A percentile compares a stretch with the other conserved stretches of the same genome.
phyloP scores from a whole-genome alignment of 2,888 invertebrate species.

The Tipula vernalis region DNA sequence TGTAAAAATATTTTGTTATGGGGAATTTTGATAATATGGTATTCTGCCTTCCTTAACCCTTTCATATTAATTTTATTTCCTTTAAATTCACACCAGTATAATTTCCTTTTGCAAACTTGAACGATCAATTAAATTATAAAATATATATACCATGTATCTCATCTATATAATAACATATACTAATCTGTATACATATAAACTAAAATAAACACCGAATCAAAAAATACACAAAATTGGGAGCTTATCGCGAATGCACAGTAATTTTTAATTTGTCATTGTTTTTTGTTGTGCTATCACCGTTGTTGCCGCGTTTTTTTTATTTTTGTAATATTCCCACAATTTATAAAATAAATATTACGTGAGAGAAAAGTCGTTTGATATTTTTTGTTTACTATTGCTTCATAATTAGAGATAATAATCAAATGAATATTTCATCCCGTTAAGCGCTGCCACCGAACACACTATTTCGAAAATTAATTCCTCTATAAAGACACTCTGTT shows the following conservation, averaged over 20 bases:
- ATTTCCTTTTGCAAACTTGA: background rate
- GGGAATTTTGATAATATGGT: background rate
- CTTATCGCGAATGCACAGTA: background rate
- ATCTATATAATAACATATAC: background rate
- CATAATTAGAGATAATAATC: background rate
- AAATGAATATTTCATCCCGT: no score
- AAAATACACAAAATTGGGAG: background rate
- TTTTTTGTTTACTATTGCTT: background rate
- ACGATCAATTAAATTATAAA: background rate
- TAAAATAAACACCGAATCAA: background rate
- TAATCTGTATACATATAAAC: background rate
- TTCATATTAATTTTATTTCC: background rate
- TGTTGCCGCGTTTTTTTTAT: background rate
- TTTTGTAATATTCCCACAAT: background rate
- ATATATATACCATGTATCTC: background rate
- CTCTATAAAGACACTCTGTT: no score
- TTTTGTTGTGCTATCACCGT: background rate
- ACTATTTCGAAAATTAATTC: no score
- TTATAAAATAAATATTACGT: background rate
- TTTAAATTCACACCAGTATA: background rate
- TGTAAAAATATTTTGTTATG: background rate
- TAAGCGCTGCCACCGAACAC: no score
- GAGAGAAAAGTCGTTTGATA: background rate
- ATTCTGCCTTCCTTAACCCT: background rate
- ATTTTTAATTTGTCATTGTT: constrained; percentile 4